These are phyloP conservation scores for Eptatretus burgeri DNA, from an alignment of 2,113 vertebrate species.

Conservation along the genomic window DNA sequence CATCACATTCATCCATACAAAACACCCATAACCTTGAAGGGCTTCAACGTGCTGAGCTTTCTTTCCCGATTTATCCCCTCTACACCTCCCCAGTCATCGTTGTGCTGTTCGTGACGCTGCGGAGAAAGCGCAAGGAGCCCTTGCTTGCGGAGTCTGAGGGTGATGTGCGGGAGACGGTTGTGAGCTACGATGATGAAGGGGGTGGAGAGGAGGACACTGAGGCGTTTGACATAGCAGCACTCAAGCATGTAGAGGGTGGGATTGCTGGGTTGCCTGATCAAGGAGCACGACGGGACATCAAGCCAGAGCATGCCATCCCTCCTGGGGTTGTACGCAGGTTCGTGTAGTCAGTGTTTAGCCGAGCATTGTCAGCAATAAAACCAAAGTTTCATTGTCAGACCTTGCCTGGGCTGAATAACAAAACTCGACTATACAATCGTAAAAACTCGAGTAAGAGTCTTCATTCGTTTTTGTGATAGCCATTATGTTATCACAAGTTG, in stretches of 20 bases:
- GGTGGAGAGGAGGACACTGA: constrained; percentile 87
- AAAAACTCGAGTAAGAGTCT: too few species aligned
- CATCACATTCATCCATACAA: too few species aligned
- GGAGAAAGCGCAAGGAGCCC: constrained; percentile 48
- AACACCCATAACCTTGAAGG: too few species aligned
- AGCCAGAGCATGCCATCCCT: constrained; percentile 6
- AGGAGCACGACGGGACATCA: neutral
- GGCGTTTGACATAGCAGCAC: constrained; percentile 71
- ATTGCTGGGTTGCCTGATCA: neutral
- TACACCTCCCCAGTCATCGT: constrained; percentile 41
- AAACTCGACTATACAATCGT: too few species aligned
- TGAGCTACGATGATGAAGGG: constrained; percentile 79
- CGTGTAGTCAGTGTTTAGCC: too few species aligned
- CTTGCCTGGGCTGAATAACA: too few species aligned
- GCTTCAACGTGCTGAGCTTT: too few species aligned
- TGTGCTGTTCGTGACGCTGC: constrained; percentile 58
- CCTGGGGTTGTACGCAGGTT: neutral
- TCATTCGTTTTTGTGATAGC: too few species aligned
- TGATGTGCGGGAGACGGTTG: constrained; percentile 75
- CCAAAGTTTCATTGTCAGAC: too few species aligned
- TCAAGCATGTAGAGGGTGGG: constrained; percentile 13
- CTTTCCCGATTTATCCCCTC: neutral
- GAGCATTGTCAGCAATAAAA: too few species aligned
- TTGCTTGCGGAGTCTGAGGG: constrained; percentile 58
- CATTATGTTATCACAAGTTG: too few species aligned